phyloP scores from a whole-genome alignment of 2,797 vertebrate genomes.

The Anas acuta region DNA sequence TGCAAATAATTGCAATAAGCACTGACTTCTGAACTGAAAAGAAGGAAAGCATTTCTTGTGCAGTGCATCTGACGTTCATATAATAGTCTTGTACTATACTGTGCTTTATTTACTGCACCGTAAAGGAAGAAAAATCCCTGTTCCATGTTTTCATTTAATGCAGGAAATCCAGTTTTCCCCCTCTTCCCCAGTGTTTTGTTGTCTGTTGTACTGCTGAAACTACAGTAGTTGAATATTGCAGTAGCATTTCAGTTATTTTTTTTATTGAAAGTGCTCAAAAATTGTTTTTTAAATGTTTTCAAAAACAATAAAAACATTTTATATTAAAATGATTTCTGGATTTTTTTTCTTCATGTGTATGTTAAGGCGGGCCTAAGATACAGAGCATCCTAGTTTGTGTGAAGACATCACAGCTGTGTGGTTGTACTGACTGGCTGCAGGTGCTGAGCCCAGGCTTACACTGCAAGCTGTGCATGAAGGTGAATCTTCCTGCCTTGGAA shows the following conservation, averaged over 20 bases:
- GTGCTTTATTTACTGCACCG: constrained; percentile 89
- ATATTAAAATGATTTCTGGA: constrained; percentile 71
- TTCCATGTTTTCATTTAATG: constrained; percentile 90
- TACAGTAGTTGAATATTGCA: constrained; percentile 98
- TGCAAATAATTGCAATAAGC: constrained; percentile 88
- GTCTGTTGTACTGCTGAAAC: constrained; percentile 93
- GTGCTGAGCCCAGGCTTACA: not conserved
- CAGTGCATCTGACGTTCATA: constrained; percentile 90
- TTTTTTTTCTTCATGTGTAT: not conserved
- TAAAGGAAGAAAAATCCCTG: constrained; percentile 82
- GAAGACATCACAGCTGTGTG: not conserved
- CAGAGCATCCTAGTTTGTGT: not conserved
- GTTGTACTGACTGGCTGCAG: not conserved
- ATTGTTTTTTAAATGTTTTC: constrained; percentile 97
- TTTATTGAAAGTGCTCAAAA: constrained; percentile 93
- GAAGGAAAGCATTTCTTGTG: constrained; percentile 88
- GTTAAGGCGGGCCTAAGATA: not conserved
- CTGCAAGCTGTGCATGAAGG: not conserved
- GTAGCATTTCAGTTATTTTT: constrained; percentile 94
- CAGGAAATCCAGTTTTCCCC: constrained; percentile 85
- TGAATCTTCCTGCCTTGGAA: not conserved
- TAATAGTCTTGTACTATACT: constrained; percentile 86
- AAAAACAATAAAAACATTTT: constrained; percentile 97
- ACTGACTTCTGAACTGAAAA: constrained; percentile 88
- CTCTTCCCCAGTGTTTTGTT: constrained; percentile 83